Percentiles rank a stretch among this genome's conserved stretches.
These are phyloP conservation scores for Cheilosia variabilis DNA, from an alignment of 2,888 invertebrate species.

Conservation along the genomic window DNA sequence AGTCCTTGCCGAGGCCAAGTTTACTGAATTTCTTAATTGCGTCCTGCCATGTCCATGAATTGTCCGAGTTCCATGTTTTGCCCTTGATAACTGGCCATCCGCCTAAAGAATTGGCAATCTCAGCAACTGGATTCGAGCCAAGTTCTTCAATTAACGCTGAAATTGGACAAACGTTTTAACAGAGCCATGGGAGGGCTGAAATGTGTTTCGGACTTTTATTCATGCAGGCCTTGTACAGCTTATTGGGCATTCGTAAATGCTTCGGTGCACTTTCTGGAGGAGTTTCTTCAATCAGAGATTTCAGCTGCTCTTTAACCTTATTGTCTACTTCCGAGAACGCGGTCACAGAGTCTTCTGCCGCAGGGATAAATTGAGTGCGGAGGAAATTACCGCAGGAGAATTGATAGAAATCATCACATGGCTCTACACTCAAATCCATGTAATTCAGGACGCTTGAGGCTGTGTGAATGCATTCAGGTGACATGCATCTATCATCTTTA, in stretches of 20 bases:
- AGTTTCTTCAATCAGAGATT: conserved; percentile 82
- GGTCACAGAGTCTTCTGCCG: conserved; percentile 85
- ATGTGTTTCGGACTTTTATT: conserved; percentile 81
- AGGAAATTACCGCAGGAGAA: conserved; percentile 90
- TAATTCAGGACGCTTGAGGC: conserved; percentile 88
- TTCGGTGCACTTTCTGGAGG: conserved; percentile 81
- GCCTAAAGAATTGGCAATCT: conserved; percentile 90
- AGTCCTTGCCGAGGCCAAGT: conserved; percentile 94
- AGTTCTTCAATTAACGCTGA: conserved; percentile 91
- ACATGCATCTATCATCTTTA: conserved; percentile 86
- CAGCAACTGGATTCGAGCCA: conserved; percentile 89
- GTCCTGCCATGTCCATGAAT: conserved; percentile 90
- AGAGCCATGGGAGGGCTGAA: neutral
- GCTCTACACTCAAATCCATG: conserved; percentile 88
- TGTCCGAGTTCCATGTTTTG: conserved; percentile 88
- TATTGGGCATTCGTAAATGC: conserved; percentile 83
- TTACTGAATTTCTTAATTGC: conserved; percentile 92
- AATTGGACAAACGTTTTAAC: conserved; percentile 80
- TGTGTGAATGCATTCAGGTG: conserved; percentile 91
- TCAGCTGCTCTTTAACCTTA: conserved; percentile 83
- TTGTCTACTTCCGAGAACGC: conserved; percentile 83
- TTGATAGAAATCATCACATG: conserved; percentile 91
- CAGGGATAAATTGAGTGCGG: conserved; percentile 88
- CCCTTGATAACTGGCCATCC: conserved; percentile 97
- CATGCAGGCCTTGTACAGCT: conserved; percentile 84